Conservation (phyloP, 2,797 vertebrate genomes). For the Microctenopoma stevenorrisi region DNA sequence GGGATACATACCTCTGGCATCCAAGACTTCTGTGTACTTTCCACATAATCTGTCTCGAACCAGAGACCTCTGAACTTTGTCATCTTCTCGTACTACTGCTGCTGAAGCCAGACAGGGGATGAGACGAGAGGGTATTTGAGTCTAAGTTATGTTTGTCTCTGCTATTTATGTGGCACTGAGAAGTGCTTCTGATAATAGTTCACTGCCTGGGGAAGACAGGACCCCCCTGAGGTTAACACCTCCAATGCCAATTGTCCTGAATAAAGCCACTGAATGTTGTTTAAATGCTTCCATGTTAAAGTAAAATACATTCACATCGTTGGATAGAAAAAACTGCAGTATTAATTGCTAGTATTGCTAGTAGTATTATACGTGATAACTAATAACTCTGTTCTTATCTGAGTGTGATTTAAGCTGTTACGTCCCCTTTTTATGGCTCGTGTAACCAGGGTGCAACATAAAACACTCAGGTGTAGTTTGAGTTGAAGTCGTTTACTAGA, state of each 20-base stretch:
- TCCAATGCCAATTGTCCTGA: slow-evolving; percentile 32
- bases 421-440: too few relatives aligned
- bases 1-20: slow-evolving; percentile 2
- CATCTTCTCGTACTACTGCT: slow-evolving; percentile 27
- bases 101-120: slow-evolving; percentile 54
- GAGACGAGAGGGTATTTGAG: slow-evolving; percentile 64
- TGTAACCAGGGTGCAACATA: too few relatives aligned
- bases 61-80: slow-evolving; percentile 28
- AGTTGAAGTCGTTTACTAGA: too few relatives aligned
- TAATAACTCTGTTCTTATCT: too few relatives aligned
- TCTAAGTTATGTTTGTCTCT: slow-evolving; percentile 68
- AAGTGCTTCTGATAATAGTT: slow-evolving; percentile 72
- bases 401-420: too few relatives aligned
- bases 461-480: too few relatives aligned
- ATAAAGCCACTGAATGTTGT: slow-evolving; percentile 4
- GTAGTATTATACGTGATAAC: too few relatives aligned
- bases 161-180: slow-evolving; percentile 79
- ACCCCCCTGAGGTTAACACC: slow-evolving; percentile 46
- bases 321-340: too few relatives aligned
- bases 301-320: background rate
- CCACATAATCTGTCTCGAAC: slow-evolving; percentile 17
- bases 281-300: background rate
- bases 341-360: too few relatives aligned
- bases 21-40: slow-evolving; percentile 9
- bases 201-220: slow-evolving; percentile 61